These are phyloP conservation scores for Stictonetta naevosa DNA, from an alignment of 2,113 vertebrate species.

Conservation along the genomic window DNA sequence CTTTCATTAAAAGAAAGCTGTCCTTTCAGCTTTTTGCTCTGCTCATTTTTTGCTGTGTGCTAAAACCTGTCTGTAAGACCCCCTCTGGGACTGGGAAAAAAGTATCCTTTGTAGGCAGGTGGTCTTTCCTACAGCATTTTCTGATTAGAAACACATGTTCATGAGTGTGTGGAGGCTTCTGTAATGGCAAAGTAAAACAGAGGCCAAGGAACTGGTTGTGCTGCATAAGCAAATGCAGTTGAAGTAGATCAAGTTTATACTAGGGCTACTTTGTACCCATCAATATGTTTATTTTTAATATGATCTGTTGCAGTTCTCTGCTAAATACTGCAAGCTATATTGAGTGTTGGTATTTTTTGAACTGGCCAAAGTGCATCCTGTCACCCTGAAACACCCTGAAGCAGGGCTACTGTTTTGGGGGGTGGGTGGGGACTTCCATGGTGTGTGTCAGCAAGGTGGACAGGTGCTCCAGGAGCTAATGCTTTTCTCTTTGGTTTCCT, in stretches of 20 bases:
- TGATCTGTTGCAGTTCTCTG: not conserved
- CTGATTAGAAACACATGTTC: slow-evolving; percentile 75
- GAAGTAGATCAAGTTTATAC: not conserved
- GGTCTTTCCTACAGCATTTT: slow-evolving; percentile 65
- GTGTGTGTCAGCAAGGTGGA: accelerated
- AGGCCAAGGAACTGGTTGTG: not conserved
- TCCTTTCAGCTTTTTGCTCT: slow-evolving; percentile 40
- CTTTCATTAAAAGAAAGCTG: slow-evolving; percentile 47
- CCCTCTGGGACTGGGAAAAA: slow-evolving; percentile 28
- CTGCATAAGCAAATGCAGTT: not conserved
- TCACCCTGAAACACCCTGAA: not conserved
- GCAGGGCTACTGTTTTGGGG: not conserved
- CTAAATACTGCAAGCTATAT: not conserved
- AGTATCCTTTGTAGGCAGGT: slow-evolving; percentile 70
- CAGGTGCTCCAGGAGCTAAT: not conserved
- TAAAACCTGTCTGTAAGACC: slow-evolving; percentile 53
- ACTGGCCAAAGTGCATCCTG: not conserved
- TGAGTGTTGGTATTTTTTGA: not conserved
- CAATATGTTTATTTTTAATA: not conserved
- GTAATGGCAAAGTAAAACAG: not conserved
- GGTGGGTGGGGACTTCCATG: accelerated
- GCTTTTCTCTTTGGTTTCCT: not conserved
- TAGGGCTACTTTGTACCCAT: not conserved
- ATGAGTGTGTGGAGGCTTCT: slow-evolving; percentile 61
- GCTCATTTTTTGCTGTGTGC: slow-evolving; percentile 15